Conservation (phyloP, 2,888 invertebrate genomes). For the Cephus rjabovi region DNA sequence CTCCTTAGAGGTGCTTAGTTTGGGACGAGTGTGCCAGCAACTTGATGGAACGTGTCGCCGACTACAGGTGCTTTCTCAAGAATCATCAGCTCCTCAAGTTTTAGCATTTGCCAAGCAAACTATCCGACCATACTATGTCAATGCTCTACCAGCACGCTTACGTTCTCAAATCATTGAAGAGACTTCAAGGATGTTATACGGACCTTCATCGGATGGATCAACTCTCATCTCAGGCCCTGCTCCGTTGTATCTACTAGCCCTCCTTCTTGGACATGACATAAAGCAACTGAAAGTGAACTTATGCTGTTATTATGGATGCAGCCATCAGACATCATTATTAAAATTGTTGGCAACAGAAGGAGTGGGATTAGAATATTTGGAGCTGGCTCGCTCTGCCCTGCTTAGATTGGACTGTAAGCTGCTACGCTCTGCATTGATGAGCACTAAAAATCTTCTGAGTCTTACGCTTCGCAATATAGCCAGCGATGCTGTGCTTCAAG, state of each 20-base stretch:
- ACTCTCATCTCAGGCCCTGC: constrained; percentile 62
- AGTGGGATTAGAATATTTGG: constrained; percentile 59
- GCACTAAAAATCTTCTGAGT: constrained; percentile 57
- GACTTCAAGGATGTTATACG: constrained; percentile 59
- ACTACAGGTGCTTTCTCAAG: constrained; percentile 63
- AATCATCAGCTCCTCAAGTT: constrained; percentile 59
- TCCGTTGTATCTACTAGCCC: constrained; percentile 60
- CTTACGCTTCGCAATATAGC: constrained; percentile 66
- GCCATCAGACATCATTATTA: constrained; percentile 64
- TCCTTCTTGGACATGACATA: constrained; percentile 64
- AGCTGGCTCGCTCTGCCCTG: constrained; percentile 62
- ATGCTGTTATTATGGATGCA: constrained; percentile 68
- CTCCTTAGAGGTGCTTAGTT: constrained; percentile 61
- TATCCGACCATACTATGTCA: constrained; percentile 63
- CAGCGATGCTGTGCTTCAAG: constrained; percentile 61
- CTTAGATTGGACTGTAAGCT: constrained; percentile 63
- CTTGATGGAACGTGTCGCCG: constrained; percentile 62
- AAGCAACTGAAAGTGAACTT: constrained; percentile 61
- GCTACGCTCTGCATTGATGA: constrained; percentile 58
- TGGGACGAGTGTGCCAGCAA: constrained; percentile 62
- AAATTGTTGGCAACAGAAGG: constrained; percentile 63
- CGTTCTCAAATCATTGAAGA: constrained; percentile 62
- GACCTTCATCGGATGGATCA: constrained; percentile 59
- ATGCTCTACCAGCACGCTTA: constrained; percentile 59
- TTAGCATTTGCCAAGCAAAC: constrained; percentile 57